Evolutionary conservation across 2,797 vertebrate genomes (phyloP), one percentile per base, ranked within the genome.

Genomic region (Micromesistius poutassou): DNA sequence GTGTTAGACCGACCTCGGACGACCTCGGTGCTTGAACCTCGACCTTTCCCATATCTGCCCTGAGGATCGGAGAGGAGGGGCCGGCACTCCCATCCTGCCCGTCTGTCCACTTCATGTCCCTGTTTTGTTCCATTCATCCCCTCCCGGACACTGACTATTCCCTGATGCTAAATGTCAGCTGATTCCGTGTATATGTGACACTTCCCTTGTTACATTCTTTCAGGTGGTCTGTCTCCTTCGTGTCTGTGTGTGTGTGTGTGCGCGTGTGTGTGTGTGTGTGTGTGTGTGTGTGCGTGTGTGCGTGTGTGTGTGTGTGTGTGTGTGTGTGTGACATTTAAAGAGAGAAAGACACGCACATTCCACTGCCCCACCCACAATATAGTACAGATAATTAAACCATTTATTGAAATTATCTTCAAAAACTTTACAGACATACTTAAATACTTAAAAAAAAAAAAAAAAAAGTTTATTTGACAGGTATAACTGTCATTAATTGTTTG

Each of bases 11-110:
- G 87, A 81, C 6, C 80, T 80, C 85, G 81, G 5, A 3, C 76
- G 83, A 88, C 80, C 87, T 84, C 80, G 33, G 46, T 79, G 76
- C 78, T 73, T 83, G 75, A 86, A 79, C 87, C 81, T 72, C 76
- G 79, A 85, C 83, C 82, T 81, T 87, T 88, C 82, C 82, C 85
- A 85, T 79, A 88, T 87, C 87, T 81, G 73, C 85, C 79, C 71
- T 10, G 10, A 31, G 72, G 82, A 81, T 25, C 28, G 16, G 74
- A 84, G 76, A 0, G 70, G 82, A 82, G 68, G 76, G 81, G 84
- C 75, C 19, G 87, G 74, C 38, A 50, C 81, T 87, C 84, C 84
- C 83, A 89, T 91, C 89, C 91, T 89, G 87, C 79, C 83, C 78
- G 87, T 87, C 80, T 84, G 81, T 75, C 81, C 74, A 3, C 82